phyloP scores from a whole-genome alignment of 2,113 vertebrate genomes.

The Gallinago undulata region DNA sequence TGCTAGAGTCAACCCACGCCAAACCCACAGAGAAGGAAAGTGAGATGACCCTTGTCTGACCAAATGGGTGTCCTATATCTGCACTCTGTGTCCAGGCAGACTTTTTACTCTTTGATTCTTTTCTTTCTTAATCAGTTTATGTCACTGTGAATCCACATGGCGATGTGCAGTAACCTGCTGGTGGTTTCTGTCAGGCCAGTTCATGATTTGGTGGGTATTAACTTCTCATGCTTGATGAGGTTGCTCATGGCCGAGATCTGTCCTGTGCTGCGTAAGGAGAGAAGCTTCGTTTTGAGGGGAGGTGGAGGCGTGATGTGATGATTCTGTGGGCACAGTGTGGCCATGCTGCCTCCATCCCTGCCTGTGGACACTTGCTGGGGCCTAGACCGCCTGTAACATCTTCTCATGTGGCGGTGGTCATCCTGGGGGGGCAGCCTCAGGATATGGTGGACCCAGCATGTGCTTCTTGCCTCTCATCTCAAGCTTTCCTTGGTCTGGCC shows the following conservation, averaged over 20 bases:
- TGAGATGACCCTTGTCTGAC: not conserved
- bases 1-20: not conserved
- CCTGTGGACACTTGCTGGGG: not conserved
- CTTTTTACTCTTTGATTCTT: not conserved
- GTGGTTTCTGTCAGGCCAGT: not conserved
- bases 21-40: rapidly evolving
- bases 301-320: not conserved
- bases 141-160: not conserved
- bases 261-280: not conserved
- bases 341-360: not conserved
- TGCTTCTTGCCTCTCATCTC: not conserved
- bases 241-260: rapidly evolving
- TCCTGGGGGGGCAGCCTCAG: not conserved
- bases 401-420: not conserved
- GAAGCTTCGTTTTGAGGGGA: not conserved
- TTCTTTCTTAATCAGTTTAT: not conserved
- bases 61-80: not conserved
- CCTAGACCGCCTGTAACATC: not conserved
- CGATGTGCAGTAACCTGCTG: not conserved
- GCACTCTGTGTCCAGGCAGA: not conserved
- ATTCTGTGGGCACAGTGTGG: not conserved
- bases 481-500: not conserved
- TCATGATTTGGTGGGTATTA: not conserved
- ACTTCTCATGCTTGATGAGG: not conserved
- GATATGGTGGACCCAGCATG: too few relatives aligned